Base-by-base conservation (phyloP, 2,797 vertebrate genomes). In the Muscicapa comitata region DNA sequence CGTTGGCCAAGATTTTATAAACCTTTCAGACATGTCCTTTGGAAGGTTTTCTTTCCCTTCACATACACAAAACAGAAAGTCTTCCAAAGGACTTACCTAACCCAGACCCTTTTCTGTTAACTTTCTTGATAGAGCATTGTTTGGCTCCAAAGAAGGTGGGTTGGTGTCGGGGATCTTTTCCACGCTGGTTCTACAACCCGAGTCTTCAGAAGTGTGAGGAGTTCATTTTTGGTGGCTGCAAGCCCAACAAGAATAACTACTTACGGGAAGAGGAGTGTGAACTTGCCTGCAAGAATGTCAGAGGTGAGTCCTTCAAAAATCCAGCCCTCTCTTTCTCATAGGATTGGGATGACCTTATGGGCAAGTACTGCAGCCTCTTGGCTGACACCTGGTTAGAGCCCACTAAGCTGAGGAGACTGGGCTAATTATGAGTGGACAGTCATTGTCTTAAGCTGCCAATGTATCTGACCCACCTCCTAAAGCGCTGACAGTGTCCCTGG, bases 241-340 rank as follows among this genome's bases (percentile, higher is more conserved):
- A 95, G 72, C 96, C 97, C 67, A 99, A 99, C 96, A 98, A 98
- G 88, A 99, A 99, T 96, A 99, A 99, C 97, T 99, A 99, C 73
- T 90, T 99, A 71, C 72, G 96, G 3, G 31, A 98, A 38, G 67
- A 97, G 3, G 99, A 99, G 94, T 99, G 99, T 79, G 35, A 57
- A 28, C 98, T 97, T 0, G 98, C 99, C 70, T 99, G 99, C 90
- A 77, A 45, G 6, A 91, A 96, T 55, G 97, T 98, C 45, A 96
- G 94, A 97, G 98, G 97, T 98, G 77, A 92, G 96, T 86, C 28
- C 55, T 51, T n/a, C 2, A 2, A 67, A 86, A 88, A 63, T 65
- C 63, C 66, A 70, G 26, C 7, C 24, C 10, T 9, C 6, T 70
- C 26, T 87, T 86, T 89, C 37, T 80, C 66, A 31, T 3, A 42